A percentile compares a stretch with the other conserved stretches of the same genome.
These are phyloP conservation scores for Heterotilapia buettikoferi DNA, from an alignment of 2,113 vertebrate genomes.

Conservation along the genomic window DNA sequence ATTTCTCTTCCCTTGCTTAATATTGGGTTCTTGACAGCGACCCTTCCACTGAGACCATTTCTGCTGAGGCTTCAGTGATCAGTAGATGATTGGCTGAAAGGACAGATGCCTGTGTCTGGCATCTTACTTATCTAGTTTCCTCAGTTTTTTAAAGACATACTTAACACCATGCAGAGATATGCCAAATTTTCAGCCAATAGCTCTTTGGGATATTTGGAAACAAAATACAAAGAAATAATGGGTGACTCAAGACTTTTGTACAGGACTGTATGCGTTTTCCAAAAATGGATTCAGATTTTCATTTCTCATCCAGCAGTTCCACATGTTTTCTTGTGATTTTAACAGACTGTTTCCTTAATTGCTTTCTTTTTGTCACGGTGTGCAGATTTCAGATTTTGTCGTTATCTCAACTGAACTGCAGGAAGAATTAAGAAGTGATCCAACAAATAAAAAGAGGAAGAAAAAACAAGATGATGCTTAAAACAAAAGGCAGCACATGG, in stretches of 20 bases:
- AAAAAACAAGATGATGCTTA: neutral
- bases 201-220: neutral
- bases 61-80: neutral
- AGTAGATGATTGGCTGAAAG: neutral
- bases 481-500: neutral
- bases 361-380: neutral
- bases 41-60: neutral
- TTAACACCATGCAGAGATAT: neutral
- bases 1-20: neutral
- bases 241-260: neutral
- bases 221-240: neutral
- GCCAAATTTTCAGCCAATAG: neutral
- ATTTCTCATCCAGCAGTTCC: neutral
- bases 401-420: neutral
- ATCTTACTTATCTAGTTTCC: neutral
- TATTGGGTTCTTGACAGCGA: neutral
- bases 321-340: neutral
- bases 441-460: neutral
- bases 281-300: neutral
- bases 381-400: neutral
- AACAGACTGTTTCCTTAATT: neutral
- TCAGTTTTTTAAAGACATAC: neutral
- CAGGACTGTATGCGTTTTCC: neutral
- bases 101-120: neutral
- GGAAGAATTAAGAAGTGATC: neutral